A percentile compares a stretch with the other conserved stretches of the same genome.
Evolutionary conservation across 2,113 vertebrate species (phyloP).

Genomic region (Neolamprologus hecqui): DNA sequence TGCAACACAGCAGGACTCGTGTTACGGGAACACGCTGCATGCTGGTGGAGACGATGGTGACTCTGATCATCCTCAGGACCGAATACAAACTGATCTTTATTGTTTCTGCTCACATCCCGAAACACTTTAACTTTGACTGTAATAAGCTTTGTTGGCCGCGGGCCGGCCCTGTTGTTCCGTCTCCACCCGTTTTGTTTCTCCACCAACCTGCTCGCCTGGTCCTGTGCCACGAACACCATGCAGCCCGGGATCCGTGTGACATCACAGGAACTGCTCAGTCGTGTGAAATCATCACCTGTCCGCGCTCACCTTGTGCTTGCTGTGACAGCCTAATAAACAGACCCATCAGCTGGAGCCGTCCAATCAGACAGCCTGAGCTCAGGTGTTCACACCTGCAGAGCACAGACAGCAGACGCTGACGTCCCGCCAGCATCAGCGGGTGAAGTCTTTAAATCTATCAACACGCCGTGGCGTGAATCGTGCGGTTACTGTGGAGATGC

Average conservation of each 20-base stretch:
- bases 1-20: background rate
- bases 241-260: background rate
- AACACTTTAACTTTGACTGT: background rate
- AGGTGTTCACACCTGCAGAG: background rate
- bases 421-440: background rate
- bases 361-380: background rate
- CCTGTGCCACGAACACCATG: rapidly evolving
- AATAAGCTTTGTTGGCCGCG: background rate
- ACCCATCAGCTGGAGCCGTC: background rate
- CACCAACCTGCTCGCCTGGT: background rate
- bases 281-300: background rate
- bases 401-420: background rate
- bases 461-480: background rate
- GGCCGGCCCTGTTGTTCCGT: background rate
- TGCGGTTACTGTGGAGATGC: background rate
- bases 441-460: background rate
- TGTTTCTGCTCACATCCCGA: rapidly evolving
- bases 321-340: background rate
- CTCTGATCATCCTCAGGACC: background rate
- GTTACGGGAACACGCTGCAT: background rate
- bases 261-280: background rate
- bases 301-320: background rate
- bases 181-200: background rate
- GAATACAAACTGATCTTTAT: background rate
- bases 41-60: background rate